Evolutionary conservation across 2,113 vertebrate species (phyloP).

Genomic region (Esox niger): DNA sequence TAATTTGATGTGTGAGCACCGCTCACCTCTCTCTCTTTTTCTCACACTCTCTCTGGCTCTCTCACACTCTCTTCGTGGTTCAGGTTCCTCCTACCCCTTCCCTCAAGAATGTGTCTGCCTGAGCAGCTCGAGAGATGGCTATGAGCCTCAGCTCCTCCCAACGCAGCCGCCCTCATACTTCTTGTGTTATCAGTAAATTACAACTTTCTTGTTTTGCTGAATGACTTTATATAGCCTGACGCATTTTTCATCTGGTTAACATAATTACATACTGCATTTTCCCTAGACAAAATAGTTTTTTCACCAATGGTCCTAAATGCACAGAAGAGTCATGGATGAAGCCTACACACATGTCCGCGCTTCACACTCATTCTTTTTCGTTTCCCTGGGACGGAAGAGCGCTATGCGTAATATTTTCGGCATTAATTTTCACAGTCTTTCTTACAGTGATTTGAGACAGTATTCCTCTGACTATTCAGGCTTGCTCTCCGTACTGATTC

Average conservation of each 20-base stretch:
- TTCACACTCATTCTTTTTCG: too few species aligned
- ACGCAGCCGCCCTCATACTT: constrained; percentile 49
- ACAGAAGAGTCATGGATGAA: too few species aligned
- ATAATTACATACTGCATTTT: too few species aligned
- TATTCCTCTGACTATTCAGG: constrained; percentile 37
- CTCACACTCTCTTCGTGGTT: constrained; percentile 19
- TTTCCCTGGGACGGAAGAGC: too few species aligned
- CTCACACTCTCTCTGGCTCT: constrained; percentile 33
- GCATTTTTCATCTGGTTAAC: too few species aligned
- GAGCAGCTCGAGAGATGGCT: constrained; percentile 72
- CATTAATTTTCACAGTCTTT: constrained; percentile 8
- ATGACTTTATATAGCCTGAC: background rate
- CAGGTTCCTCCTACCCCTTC: constrained; percentile 69
- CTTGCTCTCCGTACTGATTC: constrained; percentile 34
- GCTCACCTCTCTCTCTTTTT: constrained; percentile 47
- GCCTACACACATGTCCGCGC: too few species aligned
- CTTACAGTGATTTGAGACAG: constrained; percentile 30
- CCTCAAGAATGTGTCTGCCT: constrained; percentile 80
- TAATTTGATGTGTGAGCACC: constrained; percentile 72
- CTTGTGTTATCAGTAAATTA: constrained; percentile 1
- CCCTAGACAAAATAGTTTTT: too few species aligned
- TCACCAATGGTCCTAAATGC: too few species aligned
- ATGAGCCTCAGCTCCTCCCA: constrained; percentile 62
- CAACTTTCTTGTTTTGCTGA: background rate
- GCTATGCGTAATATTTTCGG: background rate